Base-by-base conservation (phyloP, 53 echinoderm and acorn worm genomes). In the Stichopus horrens region DNA sequence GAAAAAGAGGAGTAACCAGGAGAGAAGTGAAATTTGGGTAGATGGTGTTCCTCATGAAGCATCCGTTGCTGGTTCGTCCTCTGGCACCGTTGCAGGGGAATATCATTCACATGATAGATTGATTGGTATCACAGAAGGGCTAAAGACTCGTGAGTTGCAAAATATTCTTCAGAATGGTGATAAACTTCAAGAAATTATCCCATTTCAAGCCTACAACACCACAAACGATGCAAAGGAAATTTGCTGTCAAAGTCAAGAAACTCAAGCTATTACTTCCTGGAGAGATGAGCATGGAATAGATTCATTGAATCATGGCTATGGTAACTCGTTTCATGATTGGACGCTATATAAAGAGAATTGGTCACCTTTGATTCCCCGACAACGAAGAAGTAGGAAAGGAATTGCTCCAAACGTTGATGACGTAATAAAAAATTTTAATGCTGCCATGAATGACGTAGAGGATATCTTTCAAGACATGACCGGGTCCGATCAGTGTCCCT, bases 351-450 rank as follows among this genome's bases (percentile, higher is more conserved):
- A 81, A 21, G 81, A 81, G 58, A 81, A 81, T 18, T 4, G n/a
- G 18, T 81, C 81, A 58, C 81, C 58, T 7, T 22, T 81, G 21
- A 81, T 81, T 52, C 21, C 81, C 19, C 56, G 22, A 21, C 56
- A 67, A 85, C 14, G 85, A 7, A 85, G 85, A 65, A 85, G 68
- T 23, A 85, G 85, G 68, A 58, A 37, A 66, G 60, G 85, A 4
- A 85, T 85, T 9, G 85, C 67, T 52, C 23, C 18, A 67, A 65
- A 10, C 9, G 85, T 58, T 84, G 60, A n/a, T 68, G 85, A 85
- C 22, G 85, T 85, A 9, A 66, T 85, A 0, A 58, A 21, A 53
- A 53, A 81, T 18, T 85, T 85, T 37, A 52, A 85, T 85, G 68
- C 63, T 52, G 85, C 85, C 14, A 63, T 67, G 85, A 52, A 66